A percentile compares a stretch with the other conserved stretches of the same genome.
Conservation (phyloP, 2,113 vertebrate species). For the Tragelaphus strepsiceros region DNA sequence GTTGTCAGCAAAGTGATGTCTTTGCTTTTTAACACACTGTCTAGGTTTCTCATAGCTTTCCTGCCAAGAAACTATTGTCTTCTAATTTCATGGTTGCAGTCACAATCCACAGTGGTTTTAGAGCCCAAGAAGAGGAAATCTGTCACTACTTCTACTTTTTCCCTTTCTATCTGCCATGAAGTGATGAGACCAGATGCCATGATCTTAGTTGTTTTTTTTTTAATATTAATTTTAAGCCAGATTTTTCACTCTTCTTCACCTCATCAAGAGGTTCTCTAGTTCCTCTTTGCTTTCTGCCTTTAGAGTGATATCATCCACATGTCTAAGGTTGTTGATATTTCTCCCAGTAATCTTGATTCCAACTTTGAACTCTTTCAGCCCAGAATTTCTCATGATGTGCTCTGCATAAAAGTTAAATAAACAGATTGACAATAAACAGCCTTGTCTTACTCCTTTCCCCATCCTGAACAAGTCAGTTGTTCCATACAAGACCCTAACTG, state of each 20-base stretch:
- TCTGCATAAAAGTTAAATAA: not conserved
- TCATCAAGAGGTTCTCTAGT: not conserved
- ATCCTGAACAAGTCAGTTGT: not conserved
- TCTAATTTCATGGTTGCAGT: not conserved
- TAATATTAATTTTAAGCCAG: fast-evolving
- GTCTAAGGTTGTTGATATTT: not conserved
- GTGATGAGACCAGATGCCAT: not conserved
- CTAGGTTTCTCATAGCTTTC: not conserved
- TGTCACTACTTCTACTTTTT: not conserved
- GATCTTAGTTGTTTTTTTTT: not conserved
- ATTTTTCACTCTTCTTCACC: not conserved
- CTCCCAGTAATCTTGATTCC: not conserved
- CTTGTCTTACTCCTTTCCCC: not conserved
- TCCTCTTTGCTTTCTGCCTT: not conserved
- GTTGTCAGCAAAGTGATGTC: not conserved
- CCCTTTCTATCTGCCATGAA: not conserved
- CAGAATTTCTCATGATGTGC: not conserved
- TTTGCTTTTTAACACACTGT: not conserved
- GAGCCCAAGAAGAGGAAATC: not conserved
- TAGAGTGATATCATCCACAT: not conserved
- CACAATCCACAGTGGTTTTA: not conserved
- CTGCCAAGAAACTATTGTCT: not conserved
- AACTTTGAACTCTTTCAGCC: not conserved
- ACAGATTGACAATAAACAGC: not conserved
- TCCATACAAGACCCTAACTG: not conserved